These are phyloP conservation scores for Spheniscus mendiculus DNA, from an alignment of 2,113 vertebrate species.

Conservation along the genomic window DNA sequence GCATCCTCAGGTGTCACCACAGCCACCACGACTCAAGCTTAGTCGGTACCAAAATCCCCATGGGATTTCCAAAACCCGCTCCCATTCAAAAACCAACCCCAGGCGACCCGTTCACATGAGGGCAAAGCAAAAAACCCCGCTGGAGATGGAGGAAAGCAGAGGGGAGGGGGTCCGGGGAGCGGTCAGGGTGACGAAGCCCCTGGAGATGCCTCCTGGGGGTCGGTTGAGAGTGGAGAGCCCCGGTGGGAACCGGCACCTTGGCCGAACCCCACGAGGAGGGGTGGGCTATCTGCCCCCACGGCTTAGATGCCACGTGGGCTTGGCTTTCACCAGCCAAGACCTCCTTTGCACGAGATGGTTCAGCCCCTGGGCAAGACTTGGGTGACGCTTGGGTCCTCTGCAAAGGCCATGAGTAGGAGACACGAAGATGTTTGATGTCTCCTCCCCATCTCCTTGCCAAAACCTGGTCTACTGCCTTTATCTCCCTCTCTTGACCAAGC, in stretches of 20 bases:
- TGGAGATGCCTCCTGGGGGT: not conserved
- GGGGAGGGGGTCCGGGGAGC: fast-evolving
- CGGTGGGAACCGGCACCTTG: fast-evolving
- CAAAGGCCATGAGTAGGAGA: not conserved
- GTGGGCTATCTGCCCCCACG: not conserved
- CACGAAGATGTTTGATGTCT: not conserved
- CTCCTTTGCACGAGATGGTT: not conserved
- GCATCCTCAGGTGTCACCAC: not conserved
- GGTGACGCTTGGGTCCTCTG: not conserved
- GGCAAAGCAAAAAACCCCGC: fast-evolving
- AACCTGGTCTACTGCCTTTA: not conserved
- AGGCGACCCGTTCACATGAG: fast-evolving
- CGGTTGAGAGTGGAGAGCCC: fast-evolving
- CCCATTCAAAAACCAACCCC: not conserved
- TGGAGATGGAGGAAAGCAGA: not conserved
- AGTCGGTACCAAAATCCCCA: not conserved
- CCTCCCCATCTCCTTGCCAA: not conserved
- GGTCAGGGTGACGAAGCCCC: not conserved
- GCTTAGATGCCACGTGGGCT: not conserved
- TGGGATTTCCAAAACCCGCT: not conserved
- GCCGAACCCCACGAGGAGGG: not conserved
- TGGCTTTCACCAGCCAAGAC: not conserved
- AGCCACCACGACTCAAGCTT: not conserved
- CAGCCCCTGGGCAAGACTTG: not conserved
- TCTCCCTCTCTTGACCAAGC: not conserved